These are phyloP conservation scores for Empis livida DNA, from an alignment of 2,888 invertebrate genomes.

Conservation along the genomic window DNA sequence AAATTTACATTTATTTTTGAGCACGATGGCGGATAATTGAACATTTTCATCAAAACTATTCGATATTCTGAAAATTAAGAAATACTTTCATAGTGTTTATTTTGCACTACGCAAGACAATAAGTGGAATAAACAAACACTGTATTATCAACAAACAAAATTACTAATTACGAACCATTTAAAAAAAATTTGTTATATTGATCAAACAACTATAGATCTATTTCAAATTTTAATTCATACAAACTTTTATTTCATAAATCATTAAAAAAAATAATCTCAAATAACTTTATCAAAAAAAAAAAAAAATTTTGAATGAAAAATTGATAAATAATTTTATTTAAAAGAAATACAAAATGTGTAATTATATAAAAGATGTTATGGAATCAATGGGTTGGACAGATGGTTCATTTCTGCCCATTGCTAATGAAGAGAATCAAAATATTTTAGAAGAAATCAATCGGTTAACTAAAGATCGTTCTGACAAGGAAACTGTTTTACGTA, in stretches of 20 bases:
- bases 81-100: too few species aligned
- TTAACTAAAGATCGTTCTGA: slow-evolving; percentile 38
- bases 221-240: neutral
- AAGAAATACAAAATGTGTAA: slow-evolving; percentile 6
- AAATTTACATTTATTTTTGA: too few species aligned
- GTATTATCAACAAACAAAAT: neutral
- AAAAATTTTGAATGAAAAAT: too few species aligned
- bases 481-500: slow-evolving; percentile 36
- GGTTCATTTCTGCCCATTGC: slow-evolving; percentile 71
- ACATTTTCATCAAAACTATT: too few species aligned
- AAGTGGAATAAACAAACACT: neutral
- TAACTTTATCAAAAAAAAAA: too few species aligned
- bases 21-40: too few species aligned
- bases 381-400: slow-evolving; percentile 59
- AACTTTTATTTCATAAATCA: too few species aligned
- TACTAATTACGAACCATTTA: neutral
- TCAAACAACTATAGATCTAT: neutral
- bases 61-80: too few species aligned
- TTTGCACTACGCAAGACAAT: neutral
- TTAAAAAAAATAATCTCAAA: too few species aligned
- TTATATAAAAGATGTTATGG: slow-evolving; percentile 47
- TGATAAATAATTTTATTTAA: neutral
- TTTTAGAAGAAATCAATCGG: slow-evolving; percentile 35
- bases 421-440: slow-evolving; percentile 50
- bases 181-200: neutral